These are phyloP conservation scores for Paratilapia polleni DNA, from an alignment of 2,113 vertebrate species.

Conservation along the genomic window DNA sequence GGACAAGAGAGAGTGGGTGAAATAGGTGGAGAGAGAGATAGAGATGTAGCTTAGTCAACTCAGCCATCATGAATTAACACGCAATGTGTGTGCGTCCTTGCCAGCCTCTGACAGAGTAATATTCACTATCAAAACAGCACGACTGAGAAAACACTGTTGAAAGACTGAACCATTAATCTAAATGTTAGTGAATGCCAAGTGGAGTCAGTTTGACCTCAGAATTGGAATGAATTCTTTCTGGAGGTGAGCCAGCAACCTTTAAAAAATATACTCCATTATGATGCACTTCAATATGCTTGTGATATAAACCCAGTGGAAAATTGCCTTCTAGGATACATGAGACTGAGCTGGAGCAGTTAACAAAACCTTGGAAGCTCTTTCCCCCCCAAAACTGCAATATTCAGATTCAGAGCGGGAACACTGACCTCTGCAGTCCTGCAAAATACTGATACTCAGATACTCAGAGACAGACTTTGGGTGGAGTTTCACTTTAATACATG, in stretches of 20 bases:
- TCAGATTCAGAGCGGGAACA: neutral
- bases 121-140: slow-evolving; percentile 32
- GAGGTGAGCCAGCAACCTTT: neutral
- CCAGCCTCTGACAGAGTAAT: slow-evolving; percentile 21
- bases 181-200: neutral
- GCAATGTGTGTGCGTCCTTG: neutral
- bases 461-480: slow-evolving; percentile 3
- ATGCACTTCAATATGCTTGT: neutral
- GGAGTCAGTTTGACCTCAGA: neutral
- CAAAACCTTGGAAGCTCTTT: neutral
- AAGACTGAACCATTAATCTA: slow-evolving; percentile 45
- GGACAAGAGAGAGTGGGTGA: neutral
- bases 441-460: no score
- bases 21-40: neutral
- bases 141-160: slow-evolving; percentile 40
- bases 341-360: neutral
- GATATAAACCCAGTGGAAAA: neutral
- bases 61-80: slow-evolving; percentile 38
- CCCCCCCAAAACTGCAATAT: neutral
- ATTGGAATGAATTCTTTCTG: neutral
- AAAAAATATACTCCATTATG: neutral
- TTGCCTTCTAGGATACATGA: neutral
- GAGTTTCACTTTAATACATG: neutral
- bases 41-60: slow-evolving; percentile 36
- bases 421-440: neutral